Conservation (phyloP, 1,140 invertebrate genomes). For the Trypoxylus dichotomus region DNA sequence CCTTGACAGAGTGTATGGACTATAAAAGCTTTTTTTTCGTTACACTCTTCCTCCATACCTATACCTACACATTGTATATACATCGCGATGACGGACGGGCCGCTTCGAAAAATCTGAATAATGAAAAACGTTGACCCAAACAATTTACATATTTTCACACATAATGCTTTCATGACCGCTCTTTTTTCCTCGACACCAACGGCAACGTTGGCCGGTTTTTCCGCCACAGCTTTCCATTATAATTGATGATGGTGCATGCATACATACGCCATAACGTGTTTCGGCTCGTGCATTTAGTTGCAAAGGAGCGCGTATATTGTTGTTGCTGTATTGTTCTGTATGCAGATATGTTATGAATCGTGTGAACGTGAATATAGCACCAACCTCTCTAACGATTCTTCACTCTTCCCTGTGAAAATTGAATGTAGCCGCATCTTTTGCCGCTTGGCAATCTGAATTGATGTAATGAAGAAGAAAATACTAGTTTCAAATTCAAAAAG, state of each 20-base stretch:
- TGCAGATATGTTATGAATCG: not conserved
- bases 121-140: slow-evolving; percentile 25
- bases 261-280: not conserved
- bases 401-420: too few relatives aligned
- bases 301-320: not conserved
- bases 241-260: slow-evolving; percentile 2
- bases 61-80: not conserved
- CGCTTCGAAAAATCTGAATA: slow-evolving; percentile 22
- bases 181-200: not conserved
- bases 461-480: too few relatives aligned
- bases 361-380: not conserved
- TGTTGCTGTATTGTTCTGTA: not conserved
- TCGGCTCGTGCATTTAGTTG: not conserved
- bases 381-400: not conserved
- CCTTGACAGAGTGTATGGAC: not conserved
- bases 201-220: not conserved
- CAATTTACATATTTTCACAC: slow-evolving; percentile 25
- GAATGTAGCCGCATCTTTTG: too few relatives aligned
- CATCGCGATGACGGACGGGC: not conserved
- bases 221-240: not conserved
- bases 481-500: too few relatives aligned
- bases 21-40: not conserved
- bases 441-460: too few relatives aligned
- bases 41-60: not conserved
- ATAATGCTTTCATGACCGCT: slow-evolving; percentile 25